phyloP scores from a whole-genome alignment of 2,888 invertebrate species.

The Xestia sexstrigata region DNA sequence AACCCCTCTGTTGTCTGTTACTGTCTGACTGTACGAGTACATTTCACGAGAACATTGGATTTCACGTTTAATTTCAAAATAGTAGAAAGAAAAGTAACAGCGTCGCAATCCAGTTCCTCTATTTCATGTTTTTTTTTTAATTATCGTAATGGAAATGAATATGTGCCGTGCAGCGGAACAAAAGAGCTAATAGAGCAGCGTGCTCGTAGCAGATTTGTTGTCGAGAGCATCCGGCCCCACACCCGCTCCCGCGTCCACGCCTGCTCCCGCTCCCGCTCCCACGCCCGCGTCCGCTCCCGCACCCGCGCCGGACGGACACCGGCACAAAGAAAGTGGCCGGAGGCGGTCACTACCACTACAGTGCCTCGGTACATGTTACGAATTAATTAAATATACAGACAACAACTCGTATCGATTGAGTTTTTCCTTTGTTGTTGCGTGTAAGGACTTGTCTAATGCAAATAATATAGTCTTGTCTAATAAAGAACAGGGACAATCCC shows the following conservation, averaged over 20 bases:
- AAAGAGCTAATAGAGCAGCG: conserved; percentile 18
- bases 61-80: conserved; percentile 24
- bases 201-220: conserved; percentile 2
- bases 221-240: not conserved
- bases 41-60: conserved; percentile 8
- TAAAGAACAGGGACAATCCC: not conserved
- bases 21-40: conserved; percentile 2
- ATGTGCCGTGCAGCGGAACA: conserved; percentile 6
- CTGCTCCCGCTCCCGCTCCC: not conserved
- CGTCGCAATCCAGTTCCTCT: not conserved
- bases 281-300: not conserved
- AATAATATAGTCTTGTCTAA: too few species aligned
- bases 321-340: conserved; percentile 10
- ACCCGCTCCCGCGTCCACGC: not conserved
- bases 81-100: conserved; percentile 3
- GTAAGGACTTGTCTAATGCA: not conserved
- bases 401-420: not conserved
- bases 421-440: not conserved
- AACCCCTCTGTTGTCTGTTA: conserved; percentile 1
- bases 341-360: not conserved
- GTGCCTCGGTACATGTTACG: conserved; percentile 1
- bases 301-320: not conserved
- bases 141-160: conserved; percentile 25
- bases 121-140: conserved; percentile 23
- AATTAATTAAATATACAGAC: conserved; percentile 42